Conservation (phyloP, 2,113 vertebrate species). For the Galbula dea region DNA sequence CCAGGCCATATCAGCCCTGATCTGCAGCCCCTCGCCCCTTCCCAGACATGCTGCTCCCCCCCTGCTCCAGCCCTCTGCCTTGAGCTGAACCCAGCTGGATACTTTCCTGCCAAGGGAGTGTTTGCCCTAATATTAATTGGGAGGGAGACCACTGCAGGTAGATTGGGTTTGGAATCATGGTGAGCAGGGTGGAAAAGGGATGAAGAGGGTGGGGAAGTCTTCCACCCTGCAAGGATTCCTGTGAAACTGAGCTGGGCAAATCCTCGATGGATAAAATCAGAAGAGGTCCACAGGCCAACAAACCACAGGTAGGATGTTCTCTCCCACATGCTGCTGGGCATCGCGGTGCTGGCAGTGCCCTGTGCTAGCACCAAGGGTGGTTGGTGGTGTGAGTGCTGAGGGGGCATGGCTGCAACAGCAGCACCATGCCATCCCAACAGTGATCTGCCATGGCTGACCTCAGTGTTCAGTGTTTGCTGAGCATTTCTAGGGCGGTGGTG, state of each 20-base stretch:
- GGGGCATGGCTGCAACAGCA: fast-evolving
- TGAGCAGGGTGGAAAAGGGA: neutral
- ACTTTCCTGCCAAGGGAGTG: neutral
- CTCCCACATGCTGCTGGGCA: neutral
- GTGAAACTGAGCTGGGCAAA: neutral
- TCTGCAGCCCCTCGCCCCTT: conserved; percentile 52
- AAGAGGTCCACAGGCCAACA: neutral
- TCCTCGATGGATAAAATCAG: neutral
- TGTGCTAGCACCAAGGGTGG: fast-evolving
- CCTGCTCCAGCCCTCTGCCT: fast-evolving
- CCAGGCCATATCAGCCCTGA: conserved; percentile 62
- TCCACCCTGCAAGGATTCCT: neutral
- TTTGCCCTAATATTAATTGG: neutral
- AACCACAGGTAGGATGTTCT: fast-evolving
- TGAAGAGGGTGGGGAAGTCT: neutral
- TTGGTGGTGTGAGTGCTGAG: neutral
- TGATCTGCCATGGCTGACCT: neutral
- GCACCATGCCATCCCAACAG: fast-evolving
- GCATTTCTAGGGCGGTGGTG: neutral
- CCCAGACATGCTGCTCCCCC: neutral
- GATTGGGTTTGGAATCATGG: neutral
- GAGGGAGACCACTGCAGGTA: neutral
- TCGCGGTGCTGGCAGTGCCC: neutral
- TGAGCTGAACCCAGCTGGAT: neutral
- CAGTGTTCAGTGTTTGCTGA: neutral